Evolutionary conservation across 2,113 vertebrate genomes (phyloP), one percentile per base, ranked within the genome.

Genomic region (Nicator chloris): DNA sequence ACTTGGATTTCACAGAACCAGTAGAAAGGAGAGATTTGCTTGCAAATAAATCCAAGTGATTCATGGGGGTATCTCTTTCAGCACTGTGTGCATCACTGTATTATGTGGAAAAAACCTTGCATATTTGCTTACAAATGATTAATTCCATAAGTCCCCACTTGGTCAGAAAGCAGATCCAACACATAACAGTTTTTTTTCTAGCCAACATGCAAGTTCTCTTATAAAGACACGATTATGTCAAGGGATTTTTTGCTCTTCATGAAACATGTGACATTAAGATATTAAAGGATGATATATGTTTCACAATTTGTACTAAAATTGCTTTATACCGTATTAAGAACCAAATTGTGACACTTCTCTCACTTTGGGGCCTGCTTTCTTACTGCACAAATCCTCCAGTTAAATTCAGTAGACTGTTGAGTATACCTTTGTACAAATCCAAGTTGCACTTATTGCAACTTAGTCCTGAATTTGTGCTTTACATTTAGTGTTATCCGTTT

Each of bases 31-130:
- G 86, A 73, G 16, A 69, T 88, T 93, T 68, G 13, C 59, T 84
- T 93, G 57, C 31, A 91, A 92, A 89, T 94, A 96, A 93, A 95
- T 82, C 40, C 57, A 94, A 65, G 49, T 76, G 83, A 91, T 92
- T 95, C 49, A 79, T 89, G 68, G 22, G 60, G 15, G 7, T 26
- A 81, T 92, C 37, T 92, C 40, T 86, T 64, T 82, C 64, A 94
- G 26, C 23, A 42, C 37, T 59, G 26, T 78, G 5, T 78, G 47
- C 69, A 61, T 53, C 49, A 78, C 33, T 49, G 56, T 80, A 49
- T 40, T 85, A 79, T 47, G 30, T 70, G 40, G 47, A 86, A 59
- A 85, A 86, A 42, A 71, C 2, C 18, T 57, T 93, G 11, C 21
- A n/a, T 87, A 60, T 91, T 75, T 87, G 28, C 71, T 92, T 91